Evolutionary conservation across 2,888 invertebrate species (phyloP).

Genomic region (Drosophila hamatofila): DNA sequence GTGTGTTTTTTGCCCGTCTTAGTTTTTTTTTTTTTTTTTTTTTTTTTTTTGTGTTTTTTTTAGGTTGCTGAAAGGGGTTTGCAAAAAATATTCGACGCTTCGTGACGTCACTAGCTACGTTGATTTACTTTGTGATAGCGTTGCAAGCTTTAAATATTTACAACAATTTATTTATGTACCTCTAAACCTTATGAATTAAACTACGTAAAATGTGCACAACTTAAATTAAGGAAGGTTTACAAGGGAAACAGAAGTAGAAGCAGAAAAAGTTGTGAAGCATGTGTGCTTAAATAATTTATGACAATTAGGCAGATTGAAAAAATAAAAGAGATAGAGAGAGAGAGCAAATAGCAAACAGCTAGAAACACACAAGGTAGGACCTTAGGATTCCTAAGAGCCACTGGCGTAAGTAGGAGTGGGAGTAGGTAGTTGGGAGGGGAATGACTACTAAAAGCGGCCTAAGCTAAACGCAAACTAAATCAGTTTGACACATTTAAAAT

Average conservation of each 20-base stretch:
- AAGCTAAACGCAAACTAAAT: slow-evolving; percentile 56
- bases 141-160: slow-evolving; percentile 65
- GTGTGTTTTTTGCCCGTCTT: slow-evolving; percentile 57
- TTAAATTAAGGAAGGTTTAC: slow-evolving; percentile 53
- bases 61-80: slow-evolving; percentile 46
- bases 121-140: slow-evolving; percentile 47
- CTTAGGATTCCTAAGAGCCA: slow-evolving; percentile 42
- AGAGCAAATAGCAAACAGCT: slow-evolving; percentile 17
- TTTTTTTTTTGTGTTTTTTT: neutral
- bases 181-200: slow-evolving; percentile 79
- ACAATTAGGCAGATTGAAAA: slow-evolving; percentile 47
- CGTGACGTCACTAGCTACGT: slow-evolving; percentile 30
- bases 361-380: slow-evolving; percentile 30
- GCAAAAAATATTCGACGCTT: slow-evolving; percentile 31
- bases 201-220: slow-evolving; percentile 59
- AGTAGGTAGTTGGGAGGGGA: slow-evolving; percentile 1
- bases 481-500: slow-evolving; percentile 47
- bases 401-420: neutral
- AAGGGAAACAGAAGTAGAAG: slow-evolving; percentile 12
- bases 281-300: slow-evolving; percentile 80
- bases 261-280: slow-evolving; percentile 40
- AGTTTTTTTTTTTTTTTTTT: neutral
- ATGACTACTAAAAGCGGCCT: slow-evolving; percentile 64
- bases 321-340: neutral
- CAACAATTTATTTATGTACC: slow-evolving; percentile 73